Percentiles rank a stretch among this genome's conserved stretches.
Conservation (phyloP, 2,113 vertebrate species). For the Atlantisia rogersi region DNA sequence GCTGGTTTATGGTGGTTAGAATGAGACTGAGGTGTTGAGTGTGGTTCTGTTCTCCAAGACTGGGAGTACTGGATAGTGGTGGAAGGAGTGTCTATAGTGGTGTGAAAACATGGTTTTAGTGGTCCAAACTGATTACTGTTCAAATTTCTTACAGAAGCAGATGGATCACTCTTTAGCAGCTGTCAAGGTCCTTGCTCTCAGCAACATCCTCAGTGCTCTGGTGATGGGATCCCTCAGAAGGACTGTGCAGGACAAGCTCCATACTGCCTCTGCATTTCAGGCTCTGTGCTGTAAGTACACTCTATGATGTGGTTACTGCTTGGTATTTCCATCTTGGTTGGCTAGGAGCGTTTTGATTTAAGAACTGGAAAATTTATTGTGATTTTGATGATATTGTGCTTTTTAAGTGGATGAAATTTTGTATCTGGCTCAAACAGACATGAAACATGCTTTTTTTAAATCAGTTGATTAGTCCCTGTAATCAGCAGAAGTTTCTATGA, state of each 20-base stretch:
- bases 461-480: background rate
- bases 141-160: background rate
- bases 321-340: background rate
- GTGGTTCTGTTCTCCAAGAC: background rate
- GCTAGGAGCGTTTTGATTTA: background rate
- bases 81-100: background rate
- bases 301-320: background rate
- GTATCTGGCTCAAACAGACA: background rate
- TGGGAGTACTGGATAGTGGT: background rate
- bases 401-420: slow-evolving; percentile 13
- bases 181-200: background rate
- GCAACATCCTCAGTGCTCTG: background rate
- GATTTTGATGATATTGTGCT: background rate
- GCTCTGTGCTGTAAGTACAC: background rate
- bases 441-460: background rate
- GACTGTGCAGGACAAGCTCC: background rate
- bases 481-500: background rate
- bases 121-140: background rate
- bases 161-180: background rate
- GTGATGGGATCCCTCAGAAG: background rate
- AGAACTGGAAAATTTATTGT: background rate
- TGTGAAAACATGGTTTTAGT: background rate
- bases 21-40: background rate
- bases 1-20: background rate
- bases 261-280: background rate